phyloP scores from a whole-genome alignment of 2,113 vertebrate genomes.

The Malaclemys terrapin region DNA sequence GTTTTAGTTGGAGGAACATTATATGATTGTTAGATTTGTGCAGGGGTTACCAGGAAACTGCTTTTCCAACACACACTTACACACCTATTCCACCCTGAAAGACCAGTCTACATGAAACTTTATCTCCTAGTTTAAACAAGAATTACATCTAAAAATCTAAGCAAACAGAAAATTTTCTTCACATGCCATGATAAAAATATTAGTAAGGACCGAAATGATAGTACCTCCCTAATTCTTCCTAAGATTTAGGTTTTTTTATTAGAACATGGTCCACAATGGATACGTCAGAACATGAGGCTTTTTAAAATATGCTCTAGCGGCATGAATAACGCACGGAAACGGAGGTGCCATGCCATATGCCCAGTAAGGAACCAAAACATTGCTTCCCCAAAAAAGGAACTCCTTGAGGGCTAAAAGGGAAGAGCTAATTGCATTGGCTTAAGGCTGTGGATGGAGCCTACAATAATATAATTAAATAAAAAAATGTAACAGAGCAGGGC shows the following conservation, averaged over 20 bases:
- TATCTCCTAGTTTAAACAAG: neutral
- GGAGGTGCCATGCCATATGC: no score
- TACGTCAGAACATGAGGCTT: neutral
- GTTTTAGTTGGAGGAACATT: neutral
- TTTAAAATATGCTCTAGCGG: neutral
- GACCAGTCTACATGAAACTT: neutral
- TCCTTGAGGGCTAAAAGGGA: neutral
- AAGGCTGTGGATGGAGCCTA: no score
- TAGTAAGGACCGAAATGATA: neutral
- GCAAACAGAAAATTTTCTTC: neutral
- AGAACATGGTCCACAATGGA: neutral
- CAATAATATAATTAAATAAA: no score
- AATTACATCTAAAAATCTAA: neutral
- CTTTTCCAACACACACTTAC: neutral
- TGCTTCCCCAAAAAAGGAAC: neutral
- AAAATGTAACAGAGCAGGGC: no score
- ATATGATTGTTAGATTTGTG: neutral
- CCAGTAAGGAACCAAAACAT: neutral
- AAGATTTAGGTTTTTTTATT: neutral
- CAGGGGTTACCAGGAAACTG: neutral
- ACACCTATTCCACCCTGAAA: neutral
- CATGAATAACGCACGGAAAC: neutral
- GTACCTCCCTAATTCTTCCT: neutral
- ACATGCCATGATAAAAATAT: neutral
- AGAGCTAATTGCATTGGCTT: neutral